phyloP scores from a whole-genome alignment of 2,797 vertebrate genomes.

The Sebastes itinus region DNA sequence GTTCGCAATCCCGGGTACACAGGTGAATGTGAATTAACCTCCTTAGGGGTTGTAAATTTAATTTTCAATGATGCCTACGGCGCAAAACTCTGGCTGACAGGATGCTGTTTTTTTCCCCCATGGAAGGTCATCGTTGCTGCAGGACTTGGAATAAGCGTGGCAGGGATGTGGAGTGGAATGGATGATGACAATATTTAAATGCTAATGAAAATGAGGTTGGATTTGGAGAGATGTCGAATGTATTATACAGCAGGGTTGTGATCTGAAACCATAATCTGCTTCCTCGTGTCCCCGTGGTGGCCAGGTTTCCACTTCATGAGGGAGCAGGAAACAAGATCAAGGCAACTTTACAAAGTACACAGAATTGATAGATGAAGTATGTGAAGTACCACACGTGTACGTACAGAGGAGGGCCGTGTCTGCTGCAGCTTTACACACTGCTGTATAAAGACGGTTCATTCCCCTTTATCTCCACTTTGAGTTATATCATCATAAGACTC shows the following conservation, averaged over 20 bases:
- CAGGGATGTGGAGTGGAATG: constrained; percentile 50
- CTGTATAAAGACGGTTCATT: neutral
- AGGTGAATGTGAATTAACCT: constrained; percentile 36
- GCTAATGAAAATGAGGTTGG: constrained; percentile 64
- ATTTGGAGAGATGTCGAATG: constrained; percentile 42
- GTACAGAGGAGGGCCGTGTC: neutral
- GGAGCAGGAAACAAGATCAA: constrained; percentile 33
- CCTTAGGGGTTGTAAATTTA: constrained; percentile 31
- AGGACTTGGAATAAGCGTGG: constrained; percentile 31
- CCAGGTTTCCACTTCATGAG: constrained; percentile 20
- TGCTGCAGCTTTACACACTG: neutral
- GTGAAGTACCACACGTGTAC: neutral
- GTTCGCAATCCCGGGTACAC: neutral
- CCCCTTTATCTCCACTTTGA: constrained; percentile 5
- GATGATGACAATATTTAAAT: constrained; percentile 70
- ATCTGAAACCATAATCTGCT: constrained; percentile 48
- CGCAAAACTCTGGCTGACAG: constrained; percentile 37
- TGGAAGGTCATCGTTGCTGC: constrained; percentile 48
- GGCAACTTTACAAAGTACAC: constrained; percentile 15
- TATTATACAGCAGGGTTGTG: constrained; percentile 47
- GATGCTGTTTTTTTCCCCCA: constrained; percentile 9
- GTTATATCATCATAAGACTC: constrained; percentile 16
- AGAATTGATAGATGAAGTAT: constrained; percentile 13
- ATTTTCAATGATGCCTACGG: constrained; percentile 33
- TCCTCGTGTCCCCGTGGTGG: constrained; percentile 3